These are phyloP conservation scores for Penaeus monodon DNA, from an alignment of 2,888 invertebrate species.

Conservation along the genomic window DNA sequence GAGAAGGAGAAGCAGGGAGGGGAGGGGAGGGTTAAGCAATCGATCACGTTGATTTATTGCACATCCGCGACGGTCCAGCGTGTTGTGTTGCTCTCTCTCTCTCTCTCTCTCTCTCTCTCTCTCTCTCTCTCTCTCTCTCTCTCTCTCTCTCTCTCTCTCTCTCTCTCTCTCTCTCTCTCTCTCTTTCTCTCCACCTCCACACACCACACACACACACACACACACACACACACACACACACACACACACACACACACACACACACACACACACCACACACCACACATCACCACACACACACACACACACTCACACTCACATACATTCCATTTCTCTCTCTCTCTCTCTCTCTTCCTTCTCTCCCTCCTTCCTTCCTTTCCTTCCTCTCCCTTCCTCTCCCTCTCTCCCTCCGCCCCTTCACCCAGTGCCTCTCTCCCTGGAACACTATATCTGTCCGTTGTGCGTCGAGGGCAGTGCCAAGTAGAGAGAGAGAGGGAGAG, in stretches of 20 bases:
- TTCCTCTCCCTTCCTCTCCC: too few species aligned
- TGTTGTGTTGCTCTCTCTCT: constrained; percentile 17
- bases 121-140: background rate
- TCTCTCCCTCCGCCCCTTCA: too few species aligned
- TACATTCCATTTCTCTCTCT: background rate
- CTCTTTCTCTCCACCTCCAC: background rate
- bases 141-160: constrained; percentile 17
- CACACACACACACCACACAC: constrained; percentile 4
- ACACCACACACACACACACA: constrained; percentile 9
- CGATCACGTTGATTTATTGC: constrained; percentile 60
- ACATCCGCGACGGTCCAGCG: constrained; percentile 42
- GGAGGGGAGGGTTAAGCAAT: constrained; percentile 35
- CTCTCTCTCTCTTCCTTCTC: too few species aligned
- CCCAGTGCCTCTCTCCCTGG: too few species aligned
- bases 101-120: constrained; percentile 10
- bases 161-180: background rate
- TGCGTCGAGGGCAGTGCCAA: background rate
- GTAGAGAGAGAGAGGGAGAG: background rate
- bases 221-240: constrained; percentile 9
- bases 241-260: constrained; percentile 18
- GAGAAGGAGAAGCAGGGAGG: background rate
- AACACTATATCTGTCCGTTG: too few species aligned
- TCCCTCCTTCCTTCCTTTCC: too few species aligned
- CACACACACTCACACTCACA: constrained; percentile 13
- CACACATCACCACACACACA: constrained; percentile 17